Evolutionary conservation across 2,888 invertebrate species (phyloP), one percentile per base, ranked within the genome.

Genomic region (Zaprionus bogoriensis): DNA sequence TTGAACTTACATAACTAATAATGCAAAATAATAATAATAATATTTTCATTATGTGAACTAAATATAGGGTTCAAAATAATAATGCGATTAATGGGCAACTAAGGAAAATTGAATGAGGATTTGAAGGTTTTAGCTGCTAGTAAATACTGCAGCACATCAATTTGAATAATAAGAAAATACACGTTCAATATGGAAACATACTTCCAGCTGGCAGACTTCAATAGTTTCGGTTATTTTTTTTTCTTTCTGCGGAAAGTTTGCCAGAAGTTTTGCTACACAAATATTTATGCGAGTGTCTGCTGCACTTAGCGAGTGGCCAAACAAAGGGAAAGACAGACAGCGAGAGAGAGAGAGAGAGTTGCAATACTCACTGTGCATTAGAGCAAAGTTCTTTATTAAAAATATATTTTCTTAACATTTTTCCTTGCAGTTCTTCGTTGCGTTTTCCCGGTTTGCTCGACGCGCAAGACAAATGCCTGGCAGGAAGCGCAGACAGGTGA

Each of bases 361-460:
- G 0, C 3, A 5, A 42, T 10, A 39, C 30, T 38, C 14, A 44
- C 10, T 14, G 14, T 50, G 39, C 65, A 60, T 60, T 66, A 38
- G 51, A 52, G 39, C 32, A 39, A 28, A n/a, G 38, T 32, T 42
- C 19, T 45, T 50, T 61, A 55, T 52, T 60, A 61, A 76, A 58
- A 19, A 67, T 61, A 50, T 42, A 61, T 45, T 39, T 58, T 54
- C 47, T 41, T 55, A 10, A 23, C 20, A 41, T 47, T 44, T 62
- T 39, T 22, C 27, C 17, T 82, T 78, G 53, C 74, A 78, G 80
- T 27, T 42, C n/a, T 36, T 7, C 12, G 32, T n/a, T n/a, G n/a
- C n/a, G n/a, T n/a, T n/a, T n/a, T n/a, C n/a, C n/a, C n/a, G n/a
- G n/a, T n/a, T n/a, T n/a, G n/a, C 12, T 2, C 2, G 14, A 14